A percentile compares a stretch with the other conserved stretches of the same genome.
Conservation (phyloP, 2,113 vertebrate genomes). For the Xiphorhynchus elegans region DNA sequence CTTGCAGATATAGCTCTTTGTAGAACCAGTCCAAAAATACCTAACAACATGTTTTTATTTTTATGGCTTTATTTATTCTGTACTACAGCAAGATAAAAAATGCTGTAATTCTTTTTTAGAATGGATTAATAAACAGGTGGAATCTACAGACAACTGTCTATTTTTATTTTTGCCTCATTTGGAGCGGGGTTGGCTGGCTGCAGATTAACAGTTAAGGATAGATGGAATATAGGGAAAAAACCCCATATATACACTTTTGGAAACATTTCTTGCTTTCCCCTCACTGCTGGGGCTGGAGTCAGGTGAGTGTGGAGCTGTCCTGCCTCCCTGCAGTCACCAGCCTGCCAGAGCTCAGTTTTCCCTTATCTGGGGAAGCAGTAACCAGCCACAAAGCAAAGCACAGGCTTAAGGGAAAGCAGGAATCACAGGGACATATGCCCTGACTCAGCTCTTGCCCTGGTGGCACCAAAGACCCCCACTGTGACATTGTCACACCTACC, state of each 20-base stretch:
- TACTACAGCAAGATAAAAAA: slow-evolving; percentile 30
- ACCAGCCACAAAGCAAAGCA: neutral
- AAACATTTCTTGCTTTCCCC: neutral
- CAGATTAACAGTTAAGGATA: neutral
- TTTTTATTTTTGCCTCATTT: neutral
- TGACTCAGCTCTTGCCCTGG: neutral
- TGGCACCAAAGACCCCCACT: neutral
- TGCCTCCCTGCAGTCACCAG: neutral
- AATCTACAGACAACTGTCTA: neutral
- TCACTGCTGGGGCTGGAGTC: neutral
- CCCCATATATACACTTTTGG: neutral
- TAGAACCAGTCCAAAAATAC: slow-evolving; percentile 37
- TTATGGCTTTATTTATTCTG: slow-evolving; percentile 64
- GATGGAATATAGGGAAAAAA: neutral
- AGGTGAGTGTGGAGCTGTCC: neutral
- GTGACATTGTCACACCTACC: too few relatives aligned
- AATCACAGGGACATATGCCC: rapidly evolving
- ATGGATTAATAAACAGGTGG: slow-evolving; percentile 55
- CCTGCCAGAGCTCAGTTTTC: neutral
- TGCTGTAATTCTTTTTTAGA: slow-evolving; percentile 15
- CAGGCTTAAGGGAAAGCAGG: rapidly evolving
- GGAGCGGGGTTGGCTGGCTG: neutral
- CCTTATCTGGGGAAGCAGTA: rapidly evolving
- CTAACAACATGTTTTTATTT: slow-evolving; percentile 56
- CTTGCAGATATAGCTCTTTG: slow-evolving; percentile 25